phyloP scores from a whole-genome alignment of 2,797 vertebrate species.

The Tragopan temminckii region DNA sequence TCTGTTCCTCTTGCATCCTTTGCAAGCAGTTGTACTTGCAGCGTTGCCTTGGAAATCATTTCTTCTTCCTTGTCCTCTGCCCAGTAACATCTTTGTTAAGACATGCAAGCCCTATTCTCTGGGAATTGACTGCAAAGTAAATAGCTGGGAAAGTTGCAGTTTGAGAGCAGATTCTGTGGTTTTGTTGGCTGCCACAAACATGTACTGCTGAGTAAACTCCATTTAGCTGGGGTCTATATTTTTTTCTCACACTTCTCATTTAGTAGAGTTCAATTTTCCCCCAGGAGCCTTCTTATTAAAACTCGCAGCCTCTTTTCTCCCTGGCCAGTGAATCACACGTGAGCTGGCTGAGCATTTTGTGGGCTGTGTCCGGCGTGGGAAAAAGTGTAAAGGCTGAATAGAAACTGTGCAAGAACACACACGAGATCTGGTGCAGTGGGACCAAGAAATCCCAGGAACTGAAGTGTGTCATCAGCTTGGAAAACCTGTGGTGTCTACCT shows the following conservation, averaged over 20 bases:
- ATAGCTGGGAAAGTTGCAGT: not conserved
- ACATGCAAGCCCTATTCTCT: not conserved
- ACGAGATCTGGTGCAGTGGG: not conserved
- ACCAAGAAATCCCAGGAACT: not conserved
- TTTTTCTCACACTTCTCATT: conserved; percentile 1
- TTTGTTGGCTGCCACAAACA: not conserved
- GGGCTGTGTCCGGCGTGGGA: not conserved
- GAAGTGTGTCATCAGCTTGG: not conserved
- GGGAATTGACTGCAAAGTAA: not conserved
- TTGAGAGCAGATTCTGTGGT: not conserved
- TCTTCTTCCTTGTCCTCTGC: not conserved
- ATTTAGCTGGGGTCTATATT: not conserved
- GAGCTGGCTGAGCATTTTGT: not conserved
- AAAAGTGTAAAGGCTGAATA: not conserved
- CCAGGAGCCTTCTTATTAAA: conserved; percentile 23
- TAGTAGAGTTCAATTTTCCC: conserved; percentile 21
- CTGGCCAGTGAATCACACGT: not conserved
- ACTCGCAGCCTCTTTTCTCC: not conserved
- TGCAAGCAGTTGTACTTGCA: not conserved
- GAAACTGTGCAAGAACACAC: not conserved
- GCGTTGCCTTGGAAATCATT: not conserved
- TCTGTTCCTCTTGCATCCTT: not conserved
- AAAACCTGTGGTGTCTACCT: not conserved
- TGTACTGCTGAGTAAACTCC: not conserved
- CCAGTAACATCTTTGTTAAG: not conserved